These are phyloP conservation scores for Orthonevra nobilis DNA, from an alignment of 2,888 invertebrate genomes.

Conservation along the genomic window DNA sequence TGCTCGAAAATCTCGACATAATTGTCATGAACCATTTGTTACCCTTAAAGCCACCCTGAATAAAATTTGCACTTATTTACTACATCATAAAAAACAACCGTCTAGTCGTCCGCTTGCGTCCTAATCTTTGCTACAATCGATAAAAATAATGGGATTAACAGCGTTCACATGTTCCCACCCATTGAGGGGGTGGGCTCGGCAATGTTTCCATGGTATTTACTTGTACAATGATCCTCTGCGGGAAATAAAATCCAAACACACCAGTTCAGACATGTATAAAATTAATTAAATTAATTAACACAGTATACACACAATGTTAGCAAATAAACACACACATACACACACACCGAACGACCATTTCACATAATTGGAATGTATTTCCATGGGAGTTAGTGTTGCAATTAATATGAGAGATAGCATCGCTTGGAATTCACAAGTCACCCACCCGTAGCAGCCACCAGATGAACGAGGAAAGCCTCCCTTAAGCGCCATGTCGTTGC, in stretches of 20 bases:
- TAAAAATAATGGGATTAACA: slow-evolving; percentile 29
- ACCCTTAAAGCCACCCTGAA: too few relatives aligned
- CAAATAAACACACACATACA: slow-evolving; percentile 61
- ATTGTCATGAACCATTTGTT: too few relatives aligned
- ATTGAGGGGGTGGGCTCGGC: neutral
- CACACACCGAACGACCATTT: slow-evolving; percentile 57
- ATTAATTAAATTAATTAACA: slow-evolving; percentile 63
- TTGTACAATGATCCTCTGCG: slow-evolving; percentile 24
- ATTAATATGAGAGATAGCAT: slow-evolving; percentile 62
- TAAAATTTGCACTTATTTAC: too few relatives aligned
- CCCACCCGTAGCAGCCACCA: neutral
- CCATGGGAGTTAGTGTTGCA: slow-evolving; percentile 57
- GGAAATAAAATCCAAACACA: slow-evolving; percentile 31
- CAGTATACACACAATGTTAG: slow-evolving; percentile 43
- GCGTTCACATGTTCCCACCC: slow-evolving; percentile 10
- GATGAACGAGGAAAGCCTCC: neutral
- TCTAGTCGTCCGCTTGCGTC: too few relatives aligned
- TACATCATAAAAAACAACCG: too few relatives aligned
- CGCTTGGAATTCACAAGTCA: slow-evolving; percentile 51
- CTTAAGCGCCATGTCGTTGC: too few relatives aligned
- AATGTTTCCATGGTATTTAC: neutral
- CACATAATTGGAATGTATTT: slow-evolving; percentile 57
- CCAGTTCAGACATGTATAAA: too few relatives aligned
- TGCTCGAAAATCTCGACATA: too few relatives aligned
- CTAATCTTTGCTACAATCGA: slow-evolving; percentile 21